Evolutionary conservation across 37 sponge, comb jelly and placozoan species (phyloP).

Genomic region (Chondrilla cf. caribensis): DNA sequence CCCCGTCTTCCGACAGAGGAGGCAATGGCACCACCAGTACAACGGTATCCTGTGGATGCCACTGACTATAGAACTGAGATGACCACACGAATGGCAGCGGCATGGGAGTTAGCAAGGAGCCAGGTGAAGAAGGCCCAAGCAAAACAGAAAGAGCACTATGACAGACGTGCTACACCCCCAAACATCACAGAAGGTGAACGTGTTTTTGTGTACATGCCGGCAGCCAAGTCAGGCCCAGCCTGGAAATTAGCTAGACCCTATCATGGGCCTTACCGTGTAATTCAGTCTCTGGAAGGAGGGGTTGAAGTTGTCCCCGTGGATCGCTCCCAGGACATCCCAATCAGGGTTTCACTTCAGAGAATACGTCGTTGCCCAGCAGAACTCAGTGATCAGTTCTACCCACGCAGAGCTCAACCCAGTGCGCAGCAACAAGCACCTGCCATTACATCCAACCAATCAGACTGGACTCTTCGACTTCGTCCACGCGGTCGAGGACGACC

Average conservation of each 20-base stretch:
- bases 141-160: constrained; percentile 11
- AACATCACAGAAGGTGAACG: neutral
- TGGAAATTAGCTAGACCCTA: constrained; percentile 35
- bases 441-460: neutral
- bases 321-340: neutral
- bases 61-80: constrained; percentile 19
- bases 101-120: constrained; percentile 8
- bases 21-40: neutral
- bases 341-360: neutral
- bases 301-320: constrained; percentile 19
- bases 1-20: constrained; percentile 25
- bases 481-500: neutral
- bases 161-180: neutral
- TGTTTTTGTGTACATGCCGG: constrained; percentile 19
- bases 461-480: neutral
- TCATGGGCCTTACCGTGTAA: constrained; percentile 27
- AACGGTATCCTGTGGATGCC: neutral
- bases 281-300: neutral
- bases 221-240: neutral
- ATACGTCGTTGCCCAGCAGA: constrained; percentile 12
- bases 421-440: neutral
- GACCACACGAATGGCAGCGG: neutral
- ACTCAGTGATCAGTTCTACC: neutral
- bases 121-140: constrained; percentile 10
- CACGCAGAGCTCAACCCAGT: neutral